These are phyloP conservation scores for Hecatera dysodea DNA, from an alignment of 2,888 invertebrate genomes.

Conservation along the genomic window DNA sequence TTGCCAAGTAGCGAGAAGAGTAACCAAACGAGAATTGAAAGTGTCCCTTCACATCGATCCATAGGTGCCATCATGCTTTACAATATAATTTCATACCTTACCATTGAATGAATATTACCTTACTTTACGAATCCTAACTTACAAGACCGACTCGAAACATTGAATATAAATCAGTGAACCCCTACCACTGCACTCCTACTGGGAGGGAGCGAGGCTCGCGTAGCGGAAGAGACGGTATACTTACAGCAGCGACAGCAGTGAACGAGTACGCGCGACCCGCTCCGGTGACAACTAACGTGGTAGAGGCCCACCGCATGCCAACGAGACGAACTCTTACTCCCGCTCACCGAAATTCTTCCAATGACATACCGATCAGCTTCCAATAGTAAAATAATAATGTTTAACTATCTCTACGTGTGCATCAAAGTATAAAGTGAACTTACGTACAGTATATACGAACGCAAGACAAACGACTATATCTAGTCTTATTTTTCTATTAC, in stretches of 20 bases:
- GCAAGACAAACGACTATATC: slow-evolving; percentile 86
- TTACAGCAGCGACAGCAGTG: slow-evolving; percentile 67
- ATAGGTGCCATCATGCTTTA: slow-evolving; percentile 83
- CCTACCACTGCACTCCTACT: slow-evolving; percentile 66
- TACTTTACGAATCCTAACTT: slow-evolving; percentile 86
- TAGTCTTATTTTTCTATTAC: slow-evolving; percentile 87
- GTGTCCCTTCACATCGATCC: slow-evolving; percentile 89
- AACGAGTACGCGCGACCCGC: slow-evolving; percentile 71
- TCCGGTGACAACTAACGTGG: slow-evolving; percentile 67
- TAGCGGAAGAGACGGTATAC: slow-evolving; percentile 70
- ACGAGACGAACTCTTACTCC: slow-evolving; percentile 77
- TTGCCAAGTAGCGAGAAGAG: slow-evolving; percentile 80
- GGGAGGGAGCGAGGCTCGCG: slow-evolving; percentile 70
- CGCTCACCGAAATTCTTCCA: slow-evolving; percentile 85
- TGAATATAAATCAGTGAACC: slow-evolving; percentile 71
- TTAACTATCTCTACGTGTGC: slow-evolving; percentile 86
- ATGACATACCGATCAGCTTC: slow-evolving; percentile 88
- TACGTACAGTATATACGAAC: slow-evolving; percentile 87
- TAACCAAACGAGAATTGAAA: slow-evolving; percentile 79
- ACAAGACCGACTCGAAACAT: slow-evolving; percentile 83
- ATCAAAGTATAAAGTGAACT: slow-evolving; percentile 88
- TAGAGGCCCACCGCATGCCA: slow-evolving; percentile 76
- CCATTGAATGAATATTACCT: slow-evolving; percentile 85
- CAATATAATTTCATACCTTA: slow-evolving; percentile 83
- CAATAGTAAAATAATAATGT: slow-evolving; percentile 84